phyloP scores from a whole-genome alignment of 2,113 vertebrate genomes.

The Pelobates fuscus region DNA sequence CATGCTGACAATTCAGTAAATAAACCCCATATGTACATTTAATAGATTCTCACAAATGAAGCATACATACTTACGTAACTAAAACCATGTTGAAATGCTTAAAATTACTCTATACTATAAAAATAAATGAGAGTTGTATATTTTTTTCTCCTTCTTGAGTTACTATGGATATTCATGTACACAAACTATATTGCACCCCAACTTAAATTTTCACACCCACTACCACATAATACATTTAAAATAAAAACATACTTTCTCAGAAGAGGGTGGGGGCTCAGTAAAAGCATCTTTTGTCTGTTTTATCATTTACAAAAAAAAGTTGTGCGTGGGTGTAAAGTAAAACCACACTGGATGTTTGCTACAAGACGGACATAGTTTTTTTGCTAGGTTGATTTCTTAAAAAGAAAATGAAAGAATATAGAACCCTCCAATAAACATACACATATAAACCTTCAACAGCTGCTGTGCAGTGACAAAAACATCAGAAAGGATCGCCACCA shows the following conservation, averaged over 20 bases:
- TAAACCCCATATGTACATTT: too few species aligned
- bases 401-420: constrained; percentile 48
- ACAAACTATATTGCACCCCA: too few species aligned
- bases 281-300: constrained; percentile 18
- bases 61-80: too few species aligned
- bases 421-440: constrained; percentile 51
- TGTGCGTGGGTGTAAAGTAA: constrained; percentile 60
- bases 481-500: constrained; percentile 49
- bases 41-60: too few species aligned
- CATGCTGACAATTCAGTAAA: too few species aligned
- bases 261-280: constrained; percentile 40
- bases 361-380: constrained; percentile 42
- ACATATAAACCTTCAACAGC: constrained; percentile 12
- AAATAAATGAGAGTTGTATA: too few species aligned
- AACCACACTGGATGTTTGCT: constrained; percentile 57
- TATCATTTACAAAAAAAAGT: constrained; percentile 22
- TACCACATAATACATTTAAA: too few species aligned
- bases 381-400: constrained; percentile 48
- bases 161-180: too few species aligned
- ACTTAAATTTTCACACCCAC: too few species aligned
- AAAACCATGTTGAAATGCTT: too few species aligned
- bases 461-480: constrained; percentile 48
- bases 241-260: constrained; percentile 25
- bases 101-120: too few species aligned
- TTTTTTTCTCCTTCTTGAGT: too few species aligned